Base-by-base conservation (phyloP, 1,140 invertebrate genomes). In the Saccostrea echinata region DNA sequence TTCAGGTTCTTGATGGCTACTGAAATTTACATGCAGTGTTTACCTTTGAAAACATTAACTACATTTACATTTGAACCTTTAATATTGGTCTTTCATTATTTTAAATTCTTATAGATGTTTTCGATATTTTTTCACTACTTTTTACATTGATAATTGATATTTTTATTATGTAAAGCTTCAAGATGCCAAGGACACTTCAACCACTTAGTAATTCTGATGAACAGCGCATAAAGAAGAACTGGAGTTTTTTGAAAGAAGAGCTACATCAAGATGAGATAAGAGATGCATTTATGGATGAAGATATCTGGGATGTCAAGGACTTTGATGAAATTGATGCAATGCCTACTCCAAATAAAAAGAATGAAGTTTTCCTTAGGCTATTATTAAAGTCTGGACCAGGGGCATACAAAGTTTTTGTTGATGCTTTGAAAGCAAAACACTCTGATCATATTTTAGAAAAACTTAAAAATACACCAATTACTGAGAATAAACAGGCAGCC, bases 221-320 rank as follows among this genome's bases (percentile, higher is more conserved):
- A 12, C 68, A 76, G 30, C 24, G 68, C 24, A 76, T 76, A 30
- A 76, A 76, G 13, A 76, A 76, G 68, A 76, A 76, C 16, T 76
- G 68, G 68, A 30, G 6, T 16, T 76, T 76, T 76, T 30, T 76
- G 12, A 76, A 76, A 18, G 1, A 4, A 76, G 30, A 76, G 27
- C 68, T 76, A 27, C 27, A 33, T 1, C 68, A 76, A 30, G 27
- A 35, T 33, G 24, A 27, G 4, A 76, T 76, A 33, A 76, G 68
- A 16, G 30, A 30, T 13, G 13, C 24, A 3, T 76, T 76, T 33
- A 76, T 76, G 27, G 68, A 18, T 3, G 68, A 76, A 76, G 68
- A 3, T 13, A 30, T 76, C 11, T 76, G 68, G 68, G 68, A 76
- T 3, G 0, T 35, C 11, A 6, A 11, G 0, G 68, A 76, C 68